phyloP scores from a whole-genome alignment of 2,888 invertebrate genomes.

The Perizoma flavofasciatum region DNA sequence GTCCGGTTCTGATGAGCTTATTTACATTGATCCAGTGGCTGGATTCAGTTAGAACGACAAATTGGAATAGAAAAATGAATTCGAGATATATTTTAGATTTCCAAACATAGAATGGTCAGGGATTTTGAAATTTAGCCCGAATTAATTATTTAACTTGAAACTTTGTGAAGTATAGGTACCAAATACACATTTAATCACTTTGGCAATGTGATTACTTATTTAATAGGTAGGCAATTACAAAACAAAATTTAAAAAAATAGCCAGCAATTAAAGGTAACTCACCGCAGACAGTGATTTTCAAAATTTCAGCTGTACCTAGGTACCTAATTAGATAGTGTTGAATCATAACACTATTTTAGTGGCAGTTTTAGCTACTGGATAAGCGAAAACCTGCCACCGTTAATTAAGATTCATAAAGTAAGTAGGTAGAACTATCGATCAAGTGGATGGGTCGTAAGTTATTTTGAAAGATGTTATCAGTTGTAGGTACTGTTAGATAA shows the following conservation, averaged over 20 bases:
- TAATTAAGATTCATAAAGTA: constrained; percentile 34
- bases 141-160: neutral
- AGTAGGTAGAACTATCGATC: constrained; percentile 34
- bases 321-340: neutral
- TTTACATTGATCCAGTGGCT: constrained; percentile 32
- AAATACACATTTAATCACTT: too few relatives aligned
- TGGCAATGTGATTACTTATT: too few relatives aligned
- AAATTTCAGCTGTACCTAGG: too few relatives aligned
- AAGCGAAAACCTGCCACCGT: constrained; percentile 14
- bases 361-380: constrained; percentile 28
- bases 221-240: too few relatives aligned
- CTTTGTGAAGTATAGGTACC: neutral
- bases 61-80: neutral
- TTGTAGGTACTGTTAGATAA: constrained; percentile 31
- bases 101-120: neutral
- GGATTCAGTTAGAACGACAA: constrained; percentile 9
- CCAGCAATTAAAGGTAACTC: too few relatives aligned
- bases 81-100: neutral
- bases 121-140: neutral
- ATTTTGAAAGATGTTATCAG: constrained; percentile 40
- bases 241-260: too few relatives aligned
- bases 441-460: constrained; percentile 38
- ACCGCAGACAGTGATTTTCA: too few relatives aligned
- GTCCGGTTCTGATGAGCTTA: constrained; percentile 46
- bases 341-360: constrained; percentile 19